A percentile compares a stretch with the other conserved stretches of the same genome.
phyloP scores from a whole-genome alignment of 2,113 vertebrate genomes.

The Ranitomeya imitator region DNA sequence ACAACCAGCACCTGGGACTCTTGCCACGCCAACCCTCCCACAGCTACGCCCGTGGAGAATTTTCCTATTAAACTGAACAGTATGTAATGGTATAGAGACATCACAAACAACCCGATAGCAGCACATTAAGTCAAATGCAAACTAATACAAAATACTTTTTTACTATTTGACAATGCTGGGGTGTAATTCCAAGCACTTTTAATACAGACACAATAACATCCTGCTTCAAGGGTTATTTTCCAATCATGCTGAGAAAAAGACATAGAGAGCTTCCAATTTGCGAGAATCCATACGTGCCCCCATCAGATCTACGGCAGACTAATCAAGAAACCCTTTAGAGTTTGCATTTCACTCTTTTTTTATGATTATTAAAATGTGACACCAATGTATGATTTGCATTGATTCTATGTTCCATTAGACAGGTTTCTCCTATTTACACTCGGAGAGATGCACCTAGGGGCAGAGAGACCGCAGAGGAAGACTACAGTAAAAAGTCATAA shows the following conservation, averaged over 20 bases:
- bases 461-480: not conserved
- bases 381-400: slow-evolving; percentile 29
- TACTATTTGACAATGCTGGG: slow-evolving; percentile 16
- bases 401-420: slow-evolving; percentile 23
- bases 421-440: slow-evolving; percentile 9
- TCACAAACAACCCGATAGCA: not conserved
- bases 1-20: not conserved
- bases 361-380: slow-evolving; percentile 47
- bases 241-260: slow-evolving; percentile 48
- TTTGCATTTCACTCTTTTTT: slow-evolving; percentile 23
- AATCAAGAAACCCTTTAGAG: slow-evolving; percentile 36
- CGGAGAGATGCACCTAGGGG: slow-evolving; percentile 18
- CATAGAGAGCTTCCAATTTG: slow-evolving; percentile 25
- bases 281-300: slow-evolving; percentile 2
- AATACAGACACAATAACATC: slow-evolving; percentile 33
- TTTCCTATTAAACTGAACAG: not conserved
- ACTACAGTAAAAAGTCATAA: slow-evolving; percentile 14
- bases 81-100: not conserved
- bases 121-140: slow-evolving; percentile 6
- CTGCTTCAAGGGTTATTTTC: slow-evolving; percentile 44
- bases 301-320: not conserved
- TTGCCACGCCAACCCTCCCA: not conserved
- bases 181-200: slow-evolving; percentile 30
- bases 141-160: not conserved
- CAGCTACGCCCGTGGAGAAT: not conserved